These are phyloP conservation scores for Hydrophis major DNA, from an alignment of 2,797 vertebrate species.

Conservation along the genomic window DNA sequence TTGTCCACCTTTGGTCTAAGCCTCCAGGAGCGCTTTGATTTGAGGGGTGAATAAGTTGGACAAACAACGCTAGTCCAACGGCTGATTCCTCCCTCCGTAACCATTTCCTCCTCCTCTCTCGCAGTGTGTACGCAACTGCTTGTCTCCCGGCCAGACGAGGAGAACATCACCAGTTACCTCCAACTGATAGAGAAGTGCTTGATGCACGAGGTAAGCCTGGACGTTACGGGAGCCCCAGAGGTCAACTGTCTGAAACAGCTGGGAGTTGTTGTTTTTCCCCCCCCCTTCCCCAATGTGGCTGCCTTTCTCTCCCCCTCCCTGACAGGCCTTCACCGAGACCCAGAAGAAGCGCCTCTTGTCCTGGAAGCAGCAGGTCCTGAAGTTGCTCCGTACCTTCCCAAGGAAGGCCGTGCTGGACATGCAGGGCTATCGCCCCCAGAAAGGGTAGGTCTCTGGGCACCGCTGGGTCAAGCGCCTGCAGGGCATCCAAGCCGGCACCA, in stretches of 20 bases:
- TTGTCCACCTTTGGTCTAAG: not conserved
- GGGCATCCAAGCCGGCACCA: too few relatives aligned
- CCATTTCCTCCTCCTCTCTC: not conserved
- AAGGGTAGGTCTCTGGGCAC: constrained; percentile 75
- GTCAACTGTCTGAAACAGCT: fast-evolving
- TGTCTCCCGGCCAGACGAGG: constrained; percentile 93
- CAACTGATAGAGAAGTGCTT: constrained; percentile 96
- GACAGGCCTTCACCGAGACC: constrained; percentile 91
- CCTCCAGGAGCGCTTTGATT: not conserved
- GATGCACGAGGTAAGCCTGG: constrained; percentile 83
- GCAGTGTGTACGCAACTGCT: constrained; percentile 92
- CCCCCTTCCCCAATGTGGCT: too few relatives aligned
- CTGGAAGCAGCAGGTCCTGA: constrained; percentile 97
- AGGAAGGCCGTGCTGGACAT: constrained; percentile 90
- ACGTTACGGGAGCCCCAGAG: fast-evolving
- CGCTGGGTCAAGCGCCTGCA: not conserved
- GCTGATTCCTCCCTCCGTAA: not conserved
- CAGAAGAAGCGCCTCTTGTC: constrained; percentile 91
- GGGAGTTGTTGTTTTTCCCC: too few relatives aligned
- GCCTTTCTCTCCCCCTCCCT: not conserved
- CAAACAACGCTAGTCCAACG: not conserved
- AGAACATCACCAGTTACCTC: constrained; percentile 95
- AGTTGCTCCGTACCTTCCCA: constrained; percentile 90
- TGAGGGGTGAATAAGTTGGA: not conserved
- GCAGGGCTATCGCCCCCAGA: constrained; percentile 87